Evolutionary conservation across 2,888 invertebrate genomes (phyloP), one percentile per base, ranked within the genome.

Genomic region (Idaea dimidiata): DNA sequence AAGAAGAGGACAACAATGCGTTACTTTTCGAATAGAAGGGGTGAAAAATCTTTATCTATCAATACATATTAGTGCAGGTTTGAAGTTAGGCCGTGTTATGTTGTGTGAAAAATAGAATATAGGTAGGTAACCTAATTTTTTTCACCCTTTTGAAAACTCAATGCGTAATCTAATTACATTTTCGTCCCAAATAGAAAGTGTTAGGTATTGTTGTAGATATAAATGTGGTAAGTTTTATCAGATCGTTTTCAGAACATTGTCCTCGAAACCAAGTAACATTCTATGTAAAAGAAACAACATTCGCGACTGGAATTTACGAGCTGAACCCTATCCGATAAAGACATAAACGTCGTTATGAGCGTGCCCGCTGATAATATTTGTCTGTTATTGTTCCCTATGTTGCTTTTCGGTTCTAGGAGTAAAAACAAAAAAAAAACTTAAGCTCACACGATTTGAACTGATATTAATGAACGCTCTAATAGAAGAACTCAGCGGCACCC

Each of bases 311-410:
- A 68, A 69, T 72, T 72, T 72, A 72, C 70, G 72, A 72, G 65
- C 63, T 63, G 68, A 72, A 68, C 73, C 75, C 72, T 71, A 66
- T 69, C 74, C 76, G 82, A 82, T 83, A 80, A 80, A 81, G 81
- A 77, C 79, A 81, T 83, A 79, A 83, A 81, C 75, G 75, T 69
- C 73, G 79, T 80, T 80, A 80, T 82, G 82, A 81, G 80, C 76
- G 69, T 74, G 66, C 72, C 78, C 78, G 66, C 81, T 80, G 80
- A 82, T 82, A 81, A 79, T 80, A 81, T 79, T 78, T 73, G 73
- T 73, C 74, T 77, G 77, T 79, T 82, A 81, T 82, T 80, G 79
- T 82, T 81, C 79, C 77, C 76, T 77, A 80, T 77, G 75, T 72
- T 64, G 72, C 68, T 72, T 78, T 77, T 77, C 78, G 70, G 76